Conservation (phyloP, 1,140 invertebrate species). For the Theocolax elegans region DNA sequence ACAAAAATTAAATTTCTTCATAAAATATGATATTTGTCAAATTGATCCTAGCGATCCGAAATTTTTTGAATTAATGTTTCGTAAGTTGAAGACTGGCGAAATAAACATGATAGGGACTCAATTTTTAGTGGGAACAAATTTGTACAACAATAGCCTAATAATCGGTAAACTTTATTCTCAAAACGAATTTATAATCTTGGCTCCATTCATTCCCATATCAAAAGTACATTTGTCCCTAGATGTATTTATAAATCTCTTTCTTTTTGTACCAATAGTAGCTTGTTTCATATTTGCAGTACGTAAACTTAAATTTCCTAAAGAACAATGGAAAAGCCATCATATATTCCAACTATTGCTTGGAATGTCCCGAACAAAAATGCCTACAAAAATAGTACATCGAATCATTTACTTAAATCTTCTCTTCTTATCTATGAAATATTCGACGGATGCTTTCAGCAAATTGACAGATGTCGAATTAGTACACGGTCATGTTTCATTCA, state of each 20-base stretch:
- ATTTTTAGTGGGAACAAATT: background rate
- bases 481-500: background rate
- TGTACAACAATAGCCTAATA: background rate
- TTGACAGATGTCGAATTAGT: background rate
- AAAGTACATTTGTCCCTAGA: background rate
- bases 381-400: background rate
- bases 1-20: background rate
- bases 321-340: background rate
- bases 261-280: background rate
- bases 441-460: background rate
- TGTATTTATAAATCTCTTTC: background rate
- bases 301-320: background rate
- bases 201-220: background rate
- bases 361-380: background rate
- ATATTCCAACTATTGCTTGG: background rate
- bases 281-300: background rate
- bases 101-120: background rate
- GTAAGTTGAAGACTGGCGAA: background rate
- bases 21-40: background rate
- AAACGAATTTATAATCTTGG: background rate
- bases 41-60: background rate
- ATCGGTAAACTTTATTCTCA: background rate
- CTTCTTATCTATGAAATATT: background rate
- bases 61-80: background rate
- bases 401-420: background rate